A percentile compares a stretch with the other conserved stretches of the same genome.
phyloP scores from a whole-genome alignment of 2,113 vertebrate species.

The Dipodomys merriami region DNA sequence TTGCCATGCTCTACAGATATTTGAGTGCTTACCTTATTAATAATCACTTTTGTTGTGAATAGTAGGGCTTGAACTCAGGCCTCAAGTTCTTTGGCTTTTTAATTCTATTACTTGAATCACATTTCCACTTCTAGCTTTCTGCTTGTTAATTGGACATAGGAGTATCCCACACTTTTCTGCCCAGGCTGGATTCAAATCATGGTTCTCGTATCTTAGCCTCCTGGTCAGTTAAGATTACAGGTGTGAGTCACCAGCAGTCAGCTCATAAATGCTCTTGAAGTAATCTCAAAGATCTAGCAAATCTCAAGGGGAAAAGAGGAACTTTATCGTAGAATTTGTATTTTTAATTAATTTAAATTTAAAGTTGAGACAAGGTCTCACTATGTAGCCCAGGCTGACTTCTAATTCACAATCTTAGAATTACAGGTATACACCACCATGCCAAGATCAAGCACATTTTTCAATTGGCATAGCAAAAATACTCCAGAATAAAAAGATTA shows the following conservation, averaged over 20 bases:
- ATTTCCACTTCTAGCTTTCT: too few relatives aligned
- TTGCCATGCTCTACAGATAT: slow-evolving; percentile 33
- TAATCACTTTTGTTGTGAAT: not conserved
- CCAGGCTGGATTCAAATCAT: too few relatives aligned
- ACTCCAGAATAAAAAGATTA: not conserved
- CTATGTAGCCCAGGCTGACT: not conserved
- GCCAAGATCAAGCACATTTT: not conserved
- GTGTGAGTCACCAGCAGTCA: too few relatives aligned
- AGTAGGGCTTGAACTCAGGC: too few relatives aligned
- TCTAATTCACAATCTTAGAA: not conserved
- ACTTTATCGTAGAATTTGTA: slow-evolving; percentile 39
- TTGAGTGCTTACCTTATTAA: not conserved
- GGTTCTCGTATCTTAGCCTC: too few relatives aligned
- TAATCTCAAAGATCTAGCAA: slow-evolving; percentile 6
- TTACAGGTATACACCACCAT: not conserved
- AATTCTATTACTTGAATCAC: too few relatives aligned
- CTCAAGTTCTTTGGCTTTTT: too few relatives aligned
- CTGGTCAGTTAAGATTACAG: too few relatives aligned
- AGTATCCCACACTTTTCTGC: too few relatives aligned
- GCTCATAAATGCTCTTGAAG: too few relatives aligned
- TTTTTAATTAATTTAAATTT: not conserved
- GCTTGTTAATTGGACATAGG: too few relatives aligned
- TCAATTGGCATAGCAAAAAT: slow-evolving; percentile 57
- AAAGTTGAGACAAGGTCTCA: not conserved
- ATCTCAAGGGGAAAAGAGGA: not conserved